A percentile compares a stretch with the other conserved stretches of the same genome.
phyloP scores from a whole-genome alignment of 2,888 invertebrate species.

The Ryuthela nishihirai region DNA sequence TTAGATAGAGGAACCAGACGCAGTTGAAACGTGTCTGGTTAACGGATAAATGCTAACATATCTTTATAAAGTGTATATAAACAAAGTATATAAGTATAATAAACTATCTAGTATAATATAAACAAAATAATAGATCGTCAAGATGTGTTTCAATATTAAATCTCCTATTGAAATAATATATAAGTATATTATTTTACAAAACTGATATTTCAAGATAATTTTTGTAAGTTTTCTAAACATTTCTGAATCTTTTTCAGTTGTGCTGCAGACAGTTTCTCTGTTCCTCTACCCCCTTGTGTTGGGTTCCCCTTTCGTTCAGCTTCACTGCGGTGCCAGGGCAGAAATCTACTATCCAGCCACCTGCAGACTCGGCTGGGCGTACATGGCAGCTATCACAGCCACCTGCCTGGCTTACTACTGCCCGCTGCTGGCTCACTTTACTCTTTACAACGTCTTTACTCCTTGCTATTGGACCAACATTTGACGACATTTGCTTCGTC shows the following conservation, averaged over 20 bases:
- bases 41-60: too few species aligned
- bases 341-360: slow-evolving; percentile 48
- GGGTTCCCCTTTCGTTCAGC: slow-evolving; percentile 50
- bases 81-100: too few species aligned
- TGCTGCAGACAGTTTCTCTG: slow-evolving; percentile 51
- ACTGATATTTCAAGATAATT: too few species aligned
- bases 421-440: slow-evolving; percentile 50
- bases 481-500: background rate
- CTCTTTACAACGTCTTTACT: slow-evolving; percentile 28
- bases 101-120: too few species aligned
- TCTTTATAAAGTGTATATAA: too few species aligned
- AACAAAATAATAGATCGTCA: too few species aligned
- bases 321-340: slow-evolving; percentile 48
- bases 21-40: too few species aligned
- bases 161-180: too few species aligned
- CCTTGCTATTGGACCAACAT: slow-evolving; percentile 28
- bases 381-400: slow-evolving; percentile 52
- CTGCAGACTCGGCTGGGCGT: slow-evolving; percentile 53
- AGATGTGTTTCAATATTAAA: too few species aligned
- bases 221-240: too few species aligned
- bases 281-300: slow-evolving; percentile 53
- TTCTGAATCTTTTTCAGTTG: slow-evolving; percentile 51
- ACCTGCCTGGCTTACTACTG: slow-evolving; percentile 52
- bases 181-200: too few species aligned
- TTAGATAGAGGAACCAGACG: too few species aligned